Conservation (phyloP, 2,797 vertebrate genomes). For the Yasuhikotakia modesta region DNA sequence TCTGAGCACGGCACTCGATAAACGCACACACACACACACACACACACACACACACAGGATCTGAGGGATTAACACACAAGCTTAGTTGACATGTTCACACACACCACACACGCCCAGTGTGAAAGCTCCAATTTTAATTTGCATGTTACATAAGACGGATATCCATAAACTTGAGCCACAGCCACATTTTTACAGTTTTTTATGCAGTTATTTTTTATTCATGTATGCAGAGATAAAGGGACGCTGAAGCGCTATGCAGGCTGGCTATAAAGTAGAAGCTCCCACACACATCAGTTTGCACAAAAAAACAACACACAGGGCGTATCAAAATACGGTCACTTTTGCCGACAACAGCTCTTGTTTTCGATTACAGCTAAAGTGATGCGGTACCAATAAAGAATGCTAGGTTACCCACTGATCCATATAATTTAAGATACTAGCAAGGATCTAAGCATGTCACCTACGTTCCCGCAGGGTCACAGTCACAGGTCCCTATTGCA, state of each 20-base stretch:
- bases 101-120: neutral
- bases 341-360: constrained; percentile 10
- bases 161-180: constrained; percentile 17
- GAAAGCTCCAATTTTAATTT: constrained; percentile 34
- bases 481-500: constrained; percentile 22
- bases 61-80: constrained; percentile 39
- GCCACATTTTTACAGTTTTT: constrained; percentile 37
- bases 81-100: constrained; percentile 17
- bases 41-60: constrained; percentile 14
- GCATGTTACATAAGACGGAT: constrained; percentile 34
- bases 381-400: constrained; percentile 3
- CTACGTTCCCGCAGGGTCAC: constrained; percentile 4
- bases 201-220: constrained; percentile 44
- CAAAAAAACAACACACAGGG: constrained; percentile 30
- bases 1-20: constrained; percentile 58
- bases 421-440: constrained; percentile 38
- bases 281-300: constrained; percentile 14
- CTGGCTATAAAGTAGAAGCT: constrained; percentile 15
- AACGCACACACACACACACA: no score
- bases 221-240: constrained; percentile 32
- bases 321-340: constrained; percentile 17
- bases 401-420: constrained; percentile 29
- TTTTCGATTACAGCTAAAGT: constrained; percentile 22
- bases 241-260: constrained; percentile 32
- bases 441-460: constrained; percentile 22